Base-by-base conservation (phyloP, 2,113 vertebrate genomes). In the Notechis scutatus region DNA sequence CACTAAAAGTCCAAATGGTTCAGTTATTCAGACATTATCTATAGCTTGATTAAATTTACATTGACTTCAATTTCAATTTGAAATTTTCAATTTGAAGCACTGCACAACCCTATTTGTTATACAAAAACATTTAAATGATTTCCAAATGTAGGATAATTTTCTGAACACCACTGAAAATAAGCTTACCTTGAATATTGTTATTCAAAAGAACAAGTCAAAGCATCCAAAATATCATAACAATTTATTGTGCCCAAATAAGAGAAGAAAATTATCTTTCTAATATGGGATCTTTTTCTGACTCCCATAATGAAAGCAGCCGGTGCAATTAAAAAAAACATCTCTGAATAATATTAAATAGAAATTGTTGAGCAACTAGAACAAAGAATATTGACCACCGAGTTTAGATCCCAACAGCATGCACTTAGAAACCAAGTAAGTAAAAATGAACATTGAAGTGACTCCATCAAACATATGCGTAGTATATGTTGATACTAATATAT, bases 401-500 rank as follows among this genome's bases (percentile, higher is more conserved):
- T 93, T 88, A 92, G 85, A 61, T 96, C 95, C 90, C 92, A 90
- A 92, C 93, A 94, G 94, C 93, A 87, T 90, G 94, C 85, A 91
- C 94, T 96, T 92, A 96, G 93, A 96, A 96, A 96, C 89, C 85
- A 96, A 96, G 88, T 95, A 96, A 95, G 89, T 96, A 94, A 94
- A 96, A 96, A 96, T 0, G 0, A 94, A 89, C 91, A 56, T 93
- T 95, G 88, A 94, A 95, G 91, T 90, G 96, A 96, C 96, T 94
- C 95, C 94, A 95, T 94, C 93, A 94, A 94, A 94, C 93, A 94
- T 74, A 93, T 0, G 57, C 93, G 47, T 50, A 50, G 47, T 50
- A 50, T 50, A 96, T 92, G 92, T 95, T 95, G 94, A 95, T 94
- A 95, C 85, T 74, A 90, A 29, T 42, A 85, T 52, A 91, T 91